Evolutionary conservation across 92 coral and sea anemone species (phyloP).

Genomic region (Plumapathes pennacea): DNA sequence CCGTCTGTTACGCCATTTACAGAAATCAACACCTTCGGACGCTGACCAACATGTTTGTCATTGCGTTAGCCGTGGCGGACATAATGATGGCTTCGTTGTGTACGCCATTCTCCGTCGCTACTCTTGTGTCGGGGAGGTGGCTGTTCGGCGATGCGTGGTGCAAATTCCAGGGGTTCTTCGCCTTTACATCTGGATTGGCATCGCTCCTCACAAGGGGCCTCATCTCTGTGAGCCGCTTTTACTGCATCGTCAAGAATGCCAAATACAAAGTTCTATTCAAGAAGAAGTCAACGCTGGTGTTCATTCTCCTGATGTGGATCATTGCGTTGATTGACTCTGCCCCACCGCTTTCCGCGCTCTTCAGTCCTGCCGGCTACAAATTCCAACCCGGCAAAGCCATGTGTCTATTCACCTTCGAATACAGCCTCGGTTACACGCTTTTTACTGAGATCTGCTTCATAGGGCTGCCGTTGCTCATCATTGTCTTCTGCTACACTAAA

Average conservation of each 20-base stretch:
- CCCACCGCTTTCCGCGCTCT: slow-evolving; percentile 11
- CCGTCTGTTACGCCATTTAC: slow-evolving; percentile 34
- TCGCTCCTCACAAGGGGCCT: slow-evolving; percentile 14
- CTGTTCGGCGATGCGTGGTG: slow-evolving; percentile 8
- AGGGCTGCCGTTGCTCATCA: slow-evolving; percentile 17
- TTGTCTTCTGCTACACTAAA: slow-evolving; percentile 23
- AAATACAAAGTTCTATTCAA: slow-evolving; percentile 6
- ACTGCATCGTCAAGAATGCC: slow-evolving; percentile 19
- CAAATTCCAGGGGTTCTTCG: slow-evolving; percentile 11
- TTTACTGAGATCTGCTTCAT: slow-evolving; percentile 1
- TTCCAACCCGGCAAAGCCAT: slow-evolving; percentile 36
- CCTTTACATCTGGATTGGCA: slow-evolving; percentile 5
- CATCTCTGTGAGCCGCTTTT: slow-evolving; percentile 27
- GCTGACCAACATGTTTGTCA: slow-evolving; percentile 34
- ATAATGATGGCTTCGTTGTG: slow-evolving; percentile 12
- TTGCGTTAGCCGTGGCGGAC: slow-evolving; percentile 32
- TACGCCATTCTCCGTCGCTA: slow-evolving; percentile 32
- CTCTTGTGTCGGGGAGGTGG: slow-evolving; percentile 18
- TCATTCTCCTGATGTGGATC: slow-evolving; percentile 4
- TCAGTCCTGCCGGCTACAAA: slow-evolving; percentile 1
- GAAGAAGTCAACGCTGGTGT: slow-evolving; percentile 1
- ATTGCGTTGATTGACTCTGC: background rate
- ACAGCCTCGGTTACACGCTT: slow-evolving; percentile 13
- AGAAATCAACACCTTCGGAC: slow-evolving; percentile 34
- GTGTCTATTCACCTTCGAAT: slow-evolving; percentile 35